Evolutionary conservation across 1,140 invertebrate genomes (phyloP), one percentile per base, ranked within the genome.

Genomic region (Caenorhabditis briggsae): DNA sequence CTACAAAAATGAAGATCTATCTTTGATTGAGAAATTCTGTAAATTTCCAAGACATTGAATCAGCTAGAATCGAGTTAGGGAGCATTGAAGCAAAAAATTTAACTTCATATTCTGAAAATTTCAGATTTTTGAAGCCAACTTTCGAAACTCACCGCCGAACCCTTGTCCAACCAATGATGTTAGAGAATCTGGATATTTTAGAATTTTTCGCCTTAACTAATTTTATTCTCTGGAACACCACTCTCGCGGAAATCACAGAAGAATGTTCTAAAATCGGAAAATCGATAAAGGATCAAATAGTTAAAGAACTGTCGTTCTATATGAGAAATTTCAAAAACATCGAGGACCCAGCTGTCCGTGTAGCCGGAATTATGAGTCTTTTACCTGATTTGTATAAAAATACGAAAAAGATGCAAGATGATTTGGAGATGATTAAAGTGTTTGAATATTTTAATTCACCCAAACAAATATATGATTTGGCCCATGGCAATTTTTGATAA

Each of bases 381-480:
- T 56, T 86, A 11, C 85, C 85, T 11, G 46, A 70, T 5, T 46
- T 86, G n/a, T 9, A 86, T 14, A 82, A 48, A 50, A 11, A n/a
- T 56, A 70, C 78, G 5, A 48, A 56, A 2, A 70, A 41, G 11
- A 56, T 82, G 46, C 85, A 86, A 33, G 85, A 86, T 18, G 74
- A 86, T 43, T 20, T 86, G 20, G 85, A 86, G 43, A 82, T 86
- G 43, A 82, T 48, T 41, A 55, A 86, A 70, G 41, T 86, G 5
- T 86, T 86, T 56, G 23, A 83, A 25, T 33, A 55, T 41, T 86
- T 82, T 64, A 46, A 48, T 16, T 14, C 70, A 2, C 3, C 5
- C 9, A 41, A 48, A 16, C 14, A 86, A 16, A 82, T 86, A 53
- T 82, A 86, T 82, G 50, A 86, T 18, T 56, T 86, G 41, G n/a